These are phyloP conservation scores for Hydropsyche tenuis DNA, from an alignment of 1,140 invertebrate species.

Conservation along the genomic window DNA sequence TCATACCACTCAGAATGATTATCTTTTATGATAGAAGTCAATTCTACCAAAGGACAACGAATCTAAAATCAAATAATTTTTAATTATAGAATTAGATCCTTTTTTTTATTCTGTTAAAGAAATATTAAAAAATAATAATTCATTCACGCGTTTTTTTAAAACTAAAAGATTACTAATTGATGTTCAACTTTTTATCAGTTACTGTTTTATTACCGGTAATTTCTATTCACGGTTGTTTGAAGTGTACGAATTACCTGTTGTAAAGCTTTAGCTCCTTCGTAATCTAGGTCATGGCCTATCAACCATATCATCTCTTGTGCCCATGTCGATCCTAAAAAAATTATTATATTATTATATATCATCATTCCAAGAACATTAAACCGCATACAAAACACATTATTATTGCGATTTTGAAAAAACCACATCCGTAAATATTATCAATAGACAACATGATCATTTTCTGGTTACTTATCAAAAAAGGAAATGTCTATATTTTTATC, in stretches of 20 bases:
- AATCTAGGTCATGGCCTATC: slow-evolving; percentile 80
- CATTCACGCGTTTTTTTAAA: too few relatives aligned
- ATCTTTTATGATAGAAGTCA: slow-evolving; percentile 63
- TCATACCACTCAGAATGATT: slow-evolving; percentile 63
- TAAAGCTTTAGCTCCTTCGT: slow-evolving; percentile 73
- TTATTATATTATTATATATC: background rate
- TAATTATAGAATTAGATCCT: too few relatives aligned
- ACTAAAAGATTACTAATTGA: too few relatives aligned
- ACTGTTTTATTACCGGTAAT: too few relatives aligned
- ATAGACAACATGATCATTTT: background rate
- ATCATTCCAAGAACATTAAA: too few relatives aligned
- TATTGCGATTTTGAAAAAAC: background rate
- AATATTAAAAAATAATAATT: too few relatives aligned
- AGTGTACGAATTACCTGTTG: slow-evolving; percentile 60
- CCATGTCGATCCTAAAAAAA: slow-evolving; percentile 82
- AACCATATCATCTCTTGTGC: slow-evolving; percentile 89
- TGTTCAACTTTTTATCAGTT: too few relatives aligned
- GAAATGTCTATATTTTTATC: too few relatives aligned
- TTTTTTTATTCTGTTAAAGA: too few relatives aligned
- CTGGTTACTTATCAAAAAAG: background rate
- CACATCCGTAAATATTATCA: too few relatives aligned
- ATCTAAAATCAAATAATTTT: slow-evolving; percentile 51
- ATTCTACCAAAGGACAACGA: slow-evolving; percentile 64
- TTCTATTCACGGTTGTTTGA: background rate
- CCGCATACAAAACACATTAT: too few relatives aligned